Evolutionary conservation across 2,113 vertebrate genomes (phyloP), one percentile per base, ranked within the genome.

Genomic region (Psittacula cyanocephala): DNA sequence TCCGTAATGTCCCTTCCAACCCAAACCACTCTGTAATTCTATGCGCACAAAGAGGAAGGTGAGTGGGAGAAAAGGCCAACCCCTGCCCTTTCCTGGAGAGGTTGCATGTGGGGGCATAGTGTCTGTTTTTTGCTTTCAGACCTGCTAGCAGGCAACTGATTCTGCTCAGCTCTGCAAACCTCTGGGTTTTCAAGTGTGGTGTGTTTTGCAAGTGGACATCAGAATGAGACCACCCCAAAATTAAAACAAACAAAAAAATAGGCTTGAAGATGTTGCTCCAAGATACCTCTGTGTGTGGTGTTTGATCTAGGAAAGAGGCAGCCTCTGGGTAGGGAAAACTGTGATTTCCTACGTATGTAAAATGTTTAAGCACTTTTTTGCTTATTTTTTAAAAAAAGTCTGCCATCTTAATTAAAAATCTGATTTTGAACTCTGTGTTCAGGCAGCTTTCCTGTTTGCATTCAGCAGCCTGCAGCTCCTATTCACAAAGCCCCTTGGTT

Each of bases 371-470:
- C 17, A 10, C 31, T 28, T 70, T n/a, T 43, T 55, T 46, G 50
- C 31, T 1, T 0, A 1, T 3, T 13, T 12, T 70, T 78, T 59
- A 49, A 3, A 83, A 49, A 3, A 83, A 82, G 60, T 86, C 93
- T 95, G 33, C 64, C 64, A 37, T 88, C 64, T 90, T 88, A 85
- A 55, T 94, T 88, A 91, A 81, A 67, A 63, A 68, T 28, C 83
- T 69, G 46, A 59, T 88, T 84, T 87, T 82, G 29, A 93, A 95
- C 76, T 77, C 76, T 41, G 33, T 67, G 60, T 75, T 72, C 46
- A 69, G 59, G 82, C 69, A 78, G 68, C 25, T 86, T 71, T 69
- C 33, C 44, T 29, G 22, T 63, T 79, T 70, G 80, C 69, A 53
- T 72, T 55, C 65, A 84, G 15, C 69, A 72, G 74, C 33, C 72